Base-by-base conservation (phyloP, 2,888 invertebrate species). In the Brachyptera risi region DNA sequence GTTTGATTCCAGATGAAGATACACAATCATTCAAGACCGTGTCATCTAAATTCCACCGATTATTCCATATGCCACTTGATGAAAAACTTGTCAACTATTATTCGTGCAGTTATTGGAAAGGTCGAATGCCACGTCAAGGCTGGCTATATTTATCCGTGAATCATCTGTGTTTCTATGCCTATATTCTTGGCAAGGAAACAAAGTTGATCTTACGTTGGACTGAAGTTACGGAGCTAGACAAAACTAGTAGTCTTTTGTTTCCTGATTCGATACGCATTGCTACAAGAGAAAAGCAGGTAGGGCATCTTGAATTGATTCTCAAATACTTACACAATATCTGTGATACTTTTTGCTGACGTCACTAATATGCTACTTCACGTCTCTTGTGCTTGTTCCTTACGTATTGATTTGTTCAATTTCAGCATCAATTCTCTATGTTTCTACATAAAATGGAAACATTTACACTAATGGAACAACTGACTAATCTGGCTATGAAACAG, bases 71-170 rank as follows among this genome's bases (percentile, higher is more conserved):
- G 82, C 91, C 95, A 1, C 84, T 85, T 69, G 95, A 96, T 72
- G 98, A 99, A 73, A 96, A 93, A 74, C 81, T 99, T 68, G 97
- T 99, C 13, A 96, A 93, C 76, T 96, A 92, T 73, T 93, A 92
- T 74, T 89, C 92, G 13, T 92, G 92, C 82, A 91, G 96, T 72
- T 96, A 92, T 72, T 92, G 94, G 87, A 95, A 94, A 76, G 89
- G 92, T 35, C 87, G 87, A 73, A 80, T 98, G 68, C 97, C 96
- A 0, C 80, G 92, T n/a, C 97, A 97, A 78, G 98, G 98, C 31
- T 94, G 95, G 88, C 80, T 98, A 73, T 99, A 97, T 73, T 82
- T 98, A n/a, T 96, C 96, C 19, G 88, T 98, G 35, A 94, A 96
- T 74, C 93, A 95, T 74, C 83, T 97, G 74, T 96, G 96, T 73